Base-by-base conservation (phyloP, 1,140 invertebrate genomes). In the Conus ventricosus region DNA sequence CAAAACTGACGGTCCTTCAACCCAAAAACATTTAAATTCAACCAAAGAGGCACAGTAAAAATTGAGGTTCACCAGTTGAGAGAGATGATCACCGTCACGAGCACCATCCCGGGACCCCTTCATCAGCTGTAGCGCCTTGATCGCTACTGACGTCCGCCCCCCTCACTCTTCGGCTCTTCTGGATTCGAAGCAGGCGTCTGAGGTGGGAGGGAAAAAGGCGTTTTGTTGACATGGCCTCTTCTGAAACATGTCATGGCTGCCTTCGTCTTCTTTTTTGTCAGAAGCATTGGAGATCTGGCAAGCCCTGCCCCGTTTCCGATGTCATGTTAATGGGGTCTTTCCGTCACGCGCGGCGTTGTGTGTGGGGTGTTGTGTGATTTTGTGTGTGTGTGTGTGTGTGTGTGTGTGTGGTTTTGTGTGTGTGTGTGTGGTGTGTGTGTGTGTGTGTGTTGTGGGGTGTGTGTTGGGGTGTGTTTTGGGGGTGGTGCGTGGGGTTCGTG, bases 251-350 rank as follows among this genome's bases (percentile, higher is more conserved):
- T 53, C 55, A 27, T 84, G 1, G 23, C 25, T 11, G 82, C 51
- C n/a, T 84, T 27, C 10, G 82, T 84, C 82, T 84, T 84, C 15
- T 51, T 27, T 5, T 57, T 53, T n/a, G 39, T 54, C 23, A 84
- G 82, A 23, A 84, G 23, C 82, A 4, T 27, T 8, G 82, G 82
- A 23, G 82, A 84, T 53, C 82, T 84, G 82, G 82, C 20, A 84
- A 84, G 20, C 10, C 82, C 82, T 84, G 39, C 39, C 0, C 39
- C 0, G 39, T 39, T 39, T 39, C 39, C 39, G 39, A 39, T 39
- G 39, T 39, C 39, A 39, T 39, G 39, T 39, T 39, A 39, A 39
- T 39, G n/a, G n/a, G n/a, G n/a, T n/a, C n/a, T n/a, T n/a, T n/a
- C n/a, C n/a, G n/a, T n/a, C n/a, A n/a, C n/a, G n/a, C n/a, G n/a